Conservation (phyloP, 2,888 invertebrate genomes). For the Calliopum simillimum region DNA sequence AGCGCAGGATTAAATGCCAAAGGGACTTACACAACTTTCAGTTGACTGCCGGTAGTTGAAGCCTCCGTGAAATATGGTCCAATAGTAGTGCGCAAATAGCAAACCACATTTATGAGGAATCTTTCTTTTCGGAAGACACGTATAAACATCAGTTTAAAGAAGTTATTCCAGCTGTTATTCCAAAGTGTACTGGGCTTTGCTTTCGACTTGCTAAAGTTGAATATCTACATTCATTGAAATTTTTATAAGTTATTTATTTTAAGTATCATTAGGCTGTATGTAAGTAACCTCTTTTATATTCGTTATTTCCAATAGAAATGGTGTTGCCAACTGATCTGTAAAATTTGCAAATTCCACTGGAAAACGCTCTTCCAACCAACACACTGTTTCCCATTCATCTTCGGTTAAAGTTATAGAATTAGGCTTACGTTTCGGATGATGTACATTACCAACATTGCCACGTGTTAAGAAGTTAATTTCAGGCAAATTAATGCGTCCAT, state of each 20-base stretch:
- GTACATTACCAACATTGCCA: constrained; percentile 75
- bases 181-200: constrained; percentile 69
- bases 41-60: constrained; percentile 72
- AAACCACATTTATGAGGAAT: constrained; percentile 82
- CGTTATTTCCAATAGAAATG: constrained; percentile 73
- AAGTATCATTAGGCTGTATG: not conserved
- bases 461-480: constrained; percentile 86
- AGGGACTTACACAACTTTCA: constrained; percentile 60
- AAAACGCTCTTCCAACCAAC: constrained; percentile 74
- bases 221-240: constrained; percentile 71
- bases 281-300: constrained; percentile 68
- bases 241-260: constrained; percentile 21
- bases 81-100: constrained; percentile 81
- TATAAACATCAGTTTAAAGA: constrained; percentile 85
- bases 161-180: constrained; percentile 74
- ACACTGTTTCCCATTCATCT: constrained; percentile 76
- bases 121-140: constrained; percentile 84
- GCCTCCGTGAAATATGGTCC: constrained; percentile 86
- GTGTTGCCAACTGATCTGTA: constrained; percentile 69
- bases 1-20: not conserved
- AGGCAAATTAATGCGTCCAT: constrained; percentile 70
- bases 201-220: constrained; percentile 68
- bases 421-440: constrained; percentile 71
- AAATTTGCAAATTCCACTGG: constrained; percentile 69
- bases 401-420: constrained; percentile 70